Evolutionary conservation across 1,140 invertebrate species (phyloP), one percentile per base, ranked within the genome.

Genomic region (Drosophila busckii): DNA sequence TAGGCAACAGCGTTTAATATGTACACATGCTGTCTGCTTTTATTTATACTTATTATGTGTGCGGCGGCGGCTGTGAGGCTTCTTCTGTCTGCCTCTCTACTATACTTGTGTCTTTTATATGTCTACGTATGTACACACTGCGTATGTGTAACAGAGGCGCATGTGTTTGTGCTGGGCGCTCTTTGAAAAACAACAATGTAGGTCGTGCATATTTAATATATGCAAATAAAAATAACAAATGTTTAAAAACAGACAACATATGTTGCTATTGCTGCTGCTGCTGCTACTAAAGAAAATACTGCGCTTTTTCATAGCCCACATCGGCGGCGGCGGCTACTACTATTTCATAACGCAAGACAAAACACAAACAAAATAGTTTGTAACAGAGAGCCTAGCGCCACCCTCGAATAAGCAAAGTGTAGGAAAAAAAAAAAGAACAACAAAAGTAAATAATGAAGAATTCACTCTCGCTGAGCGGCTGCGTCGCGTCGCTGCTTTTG

Each of bases 141-240:
- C 32, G 25, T 63, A 44, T 58, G 56, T 67, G n/a, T n/a, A n/a
- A n/a, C n/a, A n/a, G n/a, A n/a, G n/a, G 45, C 52, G 60, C 55
- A 40, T 50, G 50, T 70, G 63, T 62, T 65, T 66, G 66, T 62
- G 62, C 28, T n/a, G n/a, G 68, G 26, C 35, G 42, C 37, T 42
- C 41, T 37, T 48, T 26, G 48, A 42, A 54, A 69, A 58, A 66
- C 62, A 73, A 70, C 66, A 70, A 76, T 78, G 73, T 80, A 66
- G 73, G 73, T 78, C 73, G 73, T 68, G 73, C 73, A 78, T 80
- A 78, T 78, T 71, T 45, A 80, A 67, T 70, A 65, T 82, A 82
- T 73, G 75, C 69, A 80, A 80, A 80, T 69, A 82, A 68, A n/a
- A 65, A 48, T 22, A 32, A 32, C 20, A 31, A n/a, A 44, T 10